Percentiles rank a stretch among this genome's conserved stretches.
Evolutionary conservation across 2,888 invertebrate species (phyloP).

Genomic region (Rhorus exstirpatorius): DNA sequence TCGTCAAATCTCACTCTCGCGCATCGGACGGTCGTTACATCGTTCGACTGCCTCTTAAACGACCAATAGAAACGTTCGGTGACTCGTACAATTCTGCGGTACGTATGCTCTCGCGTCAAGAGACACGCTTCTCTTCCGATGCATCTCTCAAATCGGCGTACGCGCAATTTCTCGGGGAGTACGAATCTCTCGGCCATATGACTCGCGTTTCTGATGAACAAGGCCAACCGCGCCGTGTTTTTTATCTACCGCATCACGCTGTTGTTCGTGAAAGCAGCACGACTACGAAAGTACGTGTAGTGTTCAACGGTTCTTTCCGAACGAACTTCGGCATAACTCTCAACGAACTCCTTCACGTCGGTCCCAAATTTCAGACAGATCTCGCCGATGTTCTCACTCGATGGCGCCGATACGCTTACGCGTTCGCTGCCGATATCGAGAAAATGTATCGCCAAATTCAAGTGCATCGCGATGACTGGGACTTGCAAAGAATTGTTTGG

Average conservation of each 20-base stretch:
- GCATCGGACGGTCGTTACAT: constrained; percentile 44
- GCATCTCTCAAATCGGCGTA: constrained; percentile 38
- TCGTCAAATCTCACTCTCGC: constrained; percentile 37
- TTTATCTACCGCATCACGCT: constrained; percentile 50
- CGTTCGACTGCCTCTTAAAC: constrained; percentile 53
- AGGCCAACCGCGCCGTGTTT: constrained; percentile 7
- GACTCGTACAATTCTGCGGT: constrained; percentile 27
- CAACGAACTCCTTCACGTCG: constrained; percentile 31
- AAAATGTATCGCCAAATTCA: constrained; percentile 58
- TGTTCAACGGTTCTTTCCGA: constrained; percentile 38
- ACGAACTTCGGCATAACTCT: constrained; percentile 27
- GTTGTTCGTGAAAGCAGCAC: constrained; percentile 39
- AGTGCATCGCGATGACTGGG: constrained; percentile 45
- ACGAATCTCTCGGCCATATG: constrained; percentile 56
- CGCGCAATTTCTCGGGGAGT: constrained; percentile 48
- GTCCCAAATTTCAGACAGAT: constrained; percentile 37
- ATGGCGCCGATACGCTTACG: constrained; percentile 43
- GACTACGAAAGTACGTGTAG: constrained; percentile 43
- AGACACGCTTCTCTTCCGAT: constrained; percentile 24
- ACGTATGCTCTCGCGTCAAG: constrained; percentile 36
- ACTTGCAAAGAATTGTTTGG: constrained; percentile 54
- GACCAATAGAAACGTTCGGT: constrained; percentile 11
- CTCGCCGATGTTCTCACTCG: constrained; percentile 30
- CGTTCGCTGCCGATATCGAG: constrained; percentile 42
- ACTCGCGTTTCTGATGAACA: constrained; percentile 15